A percentile compares a stretch with the other conserved stretches of the same genome.
Evolutionary conservation across 2,113 vertebrate species (phyloP).

Genomic region (Peromyscus polionotus): DNA sequence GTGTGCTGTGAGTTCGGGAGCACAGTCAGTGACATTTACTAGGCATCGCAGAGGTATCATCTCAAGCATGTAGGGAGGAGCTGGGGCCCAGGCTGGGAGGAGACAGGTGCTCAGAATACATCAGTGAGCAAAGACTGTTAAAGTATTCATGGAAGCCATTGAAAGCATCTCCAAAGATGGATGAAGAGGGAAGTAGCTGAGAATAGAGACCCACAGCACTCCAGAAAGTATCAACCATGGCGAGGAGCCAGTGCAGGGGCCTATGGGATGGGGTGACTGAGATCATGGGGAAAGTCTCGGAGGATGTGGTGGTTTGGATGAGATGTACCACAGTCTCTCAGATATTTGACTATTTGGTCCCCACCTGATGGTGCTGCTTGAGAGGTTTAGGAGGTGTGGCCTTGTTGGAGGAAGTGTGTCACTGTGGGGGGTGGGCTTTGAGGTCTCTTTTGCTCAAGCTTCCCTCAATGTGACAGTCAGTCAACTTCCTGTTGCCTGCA

Average conservation of each 20-base stretch:
- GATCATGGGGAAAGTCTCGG: too few species aligned
- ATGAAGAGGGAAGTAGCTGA: not conserved
- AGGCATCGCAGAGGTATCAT: not conserved
- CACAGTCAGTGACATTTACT: not conserved
- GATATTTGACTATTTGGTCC: not conserved
- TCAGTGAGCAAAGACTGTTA: not conserved
- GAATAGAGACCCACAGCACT: not conserved
- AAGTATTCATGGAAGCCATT: not conserved
- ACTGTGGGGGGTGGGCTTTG: not conserved
- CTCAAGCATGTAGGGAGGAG: not conserved
- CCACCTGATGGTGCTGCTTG: not conserved
- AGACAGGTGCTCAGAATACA: fast-evolving
- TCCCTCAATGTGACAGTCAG: not conserved
- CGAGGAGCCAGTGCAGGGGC: not conserved
- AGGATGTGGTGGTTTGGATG: not conserved
- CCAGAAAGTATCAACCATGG: not conserved
- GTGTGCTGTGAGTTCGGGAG: not conserved
- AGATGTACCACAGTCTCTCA: not conserved
- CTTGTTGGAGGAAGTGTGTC: not conserved
- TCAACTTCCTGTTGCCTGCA: not conserved
- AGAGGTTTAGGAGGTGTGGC: not conserved
- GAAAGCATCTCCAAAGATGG: not conserved
- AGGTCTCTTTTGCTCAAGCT: not conserved
- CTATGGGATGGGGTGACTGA: not conserved
- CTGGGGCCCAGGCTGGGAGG: not conserved